phyloP scores from a whole-genome alignment of 2,888 invertebrate genomes.

The Stegana nigrithorax region DNA sequence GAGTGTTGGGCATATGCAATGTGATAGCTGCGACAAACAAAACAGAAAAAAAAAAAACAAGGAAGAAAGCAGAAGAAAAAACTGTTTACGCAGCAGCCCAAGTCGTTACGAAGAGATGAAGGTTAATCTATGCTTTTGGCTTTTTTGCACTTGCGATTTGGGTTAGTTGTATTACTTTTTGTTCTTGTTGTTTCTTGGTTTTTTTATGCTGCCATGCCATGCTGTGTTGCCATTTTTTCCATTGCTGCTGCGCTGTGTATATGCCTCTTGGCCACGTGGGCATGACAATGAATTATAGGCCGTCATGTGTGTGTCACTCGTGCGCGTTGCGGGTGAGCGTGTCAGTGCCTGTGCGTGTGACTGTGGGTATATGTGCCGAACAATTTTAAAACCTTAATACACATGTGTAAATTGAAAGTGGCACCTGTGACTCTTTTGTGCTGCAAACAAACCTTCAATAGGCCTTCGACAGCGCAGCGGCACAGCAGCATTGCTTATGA shows the following conservation, averaged over 20 bases:
- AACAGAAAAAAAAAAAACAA: too few relatives aligned
- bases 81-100: constrained; percentile 19
- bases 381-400: constrained; percentile 61
- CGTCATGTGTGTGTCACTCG: constrained; percentile 35
- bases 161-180: constrained; percentile 14
- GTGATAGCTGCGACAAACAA: constrained; percentile 9
- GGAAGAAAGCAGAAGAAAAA: too few relatives aligned
- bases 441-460: background rate
- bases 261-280: constrained; percentile 18
- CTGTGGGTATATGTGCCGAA: constrained; percentile 52
- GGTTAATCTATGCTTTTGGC: constrained; percentile 46
- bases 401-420: constrained; percentile 56
- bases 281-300: constrained; percentile 64
- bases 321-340: background rate
- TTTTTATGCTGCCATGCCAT: too few relatives aligned
- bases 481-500: constrained; percentile 29
- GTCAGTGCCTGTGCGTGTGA: constrained; percentile 30
- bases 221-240: constrained; percentile 9
- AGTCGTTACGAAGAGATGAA: constrained; percentile 31
- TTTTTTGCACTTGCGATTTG: constrained; percentile 19
- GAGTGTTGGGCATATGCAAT: constrained; percentile 20
- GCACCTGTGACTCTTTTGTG: constrained; percentile 63
- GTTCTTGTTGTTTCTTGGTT: too few relatives aligned
- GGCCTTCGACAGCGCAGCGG: background rate
- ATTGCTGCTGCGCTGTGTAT: constrained; percentile 4